Base-by-base conservation (phyloP, 64 coral and sea anemone genomes). In the Acropora tenuis region DNA sequence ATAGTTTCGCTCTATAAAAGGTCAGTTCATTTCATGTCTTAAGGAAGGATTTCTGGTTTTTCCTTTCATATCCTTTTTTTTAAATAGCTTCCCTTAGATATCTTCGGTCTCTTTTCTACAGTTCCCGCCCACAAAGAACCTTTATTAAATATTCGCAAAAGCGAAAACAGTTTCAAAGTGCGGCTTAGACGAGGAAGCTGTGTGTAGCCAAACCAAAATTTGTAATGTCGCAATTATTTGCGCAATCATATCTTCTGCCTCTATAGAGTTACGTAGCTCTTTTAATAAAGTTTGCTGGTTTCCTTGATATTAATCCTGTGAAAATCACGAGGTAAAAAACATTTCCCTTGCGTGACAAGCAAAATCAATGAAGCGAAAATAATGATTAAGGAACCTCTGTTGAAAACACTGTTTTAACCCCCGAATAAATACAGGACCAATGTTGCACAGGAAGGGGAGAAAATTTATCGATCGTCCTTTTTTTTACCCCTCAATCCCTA, bases 331-430 rank as follows among this genome's bases (percentile, higher is more conserved):
- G 16, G 16, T 13, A 12, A 7, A 17, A 41, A 1, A 8, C 5
- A 6, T 74, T 30, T 74, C 10, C 42, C 19, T 74, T 78, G 75
- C 47, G 75, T 78, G 75, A 78, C 75, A 78, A 78, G 5, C n/a
- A 74, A 63, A 63, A 63, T 11, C 60, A 63, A 0, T 7, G 11
- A 12, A 63, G 11, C 60, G 60, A 1, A 63, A 15, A 7, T 55
- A 55, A 10, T 55, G 5, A 55, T 4, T 55, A 5, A 55, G 5
- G 52, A 55, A 55, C 52, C 52, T 10, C 10, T 55, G 52, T 55
- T 10, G 52, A 55, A 55, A 55, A 55, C 52, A 1, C 5, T 55
- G 10, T 7, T 55, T 55, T 7, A 55, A 55, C 52, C 52, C 52
- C 52, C 10, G 52, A 55, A 10, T 55, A 55, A 55, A 55, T 55